phyloP scores from a whole-genome alignment of 1,140 invertebrate species.

The Eumaeus atala region DNA sequence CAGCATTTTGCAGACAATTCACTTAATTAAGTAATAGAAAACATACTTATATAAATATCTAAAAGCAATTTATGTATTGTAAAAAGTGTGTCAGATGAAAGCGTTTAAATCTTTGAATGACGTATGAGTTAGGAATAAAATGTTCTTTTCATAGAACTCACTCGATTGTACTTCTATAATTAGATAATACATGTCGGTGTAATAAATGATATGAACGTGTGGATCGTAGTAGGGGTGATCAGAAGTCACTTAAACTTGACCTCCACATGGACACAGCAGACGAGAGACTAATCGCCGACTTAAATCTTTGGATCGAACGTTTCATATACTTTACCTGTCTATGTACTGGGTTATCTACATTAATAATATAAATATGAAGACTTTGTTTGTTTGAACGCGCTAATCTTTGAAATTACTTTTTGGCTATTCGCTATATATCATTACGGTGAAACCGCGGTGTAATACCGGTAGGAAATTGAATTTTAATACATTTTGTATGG shows the following conservation, averaged over 20 bases:
- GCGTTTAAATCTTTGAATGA: neutral
- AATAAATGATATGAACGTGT: slow-evolving; percentile 54
- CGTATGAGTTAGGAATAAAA: neutral
- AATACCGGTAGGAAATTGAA: no score
- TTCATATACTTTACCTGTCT: no score
- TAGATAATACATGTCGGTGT: slow-evolving; percentile 35
- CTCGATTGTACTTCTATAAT: neutral
- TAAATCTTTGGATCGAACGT: neutral
- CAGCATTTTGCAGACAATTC: neutral
- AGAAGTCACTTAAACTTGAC: slow-evolving; percentile 62
- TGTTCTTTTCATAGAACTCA: slow-evolving; percentile 1
- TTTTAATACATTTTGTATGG: no score
- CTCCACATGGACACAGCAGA: slow-evolving; percentile 24
- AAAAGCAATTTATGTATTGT: neutral
- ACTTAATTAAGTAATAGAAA: slow-evolving; percentile 1
- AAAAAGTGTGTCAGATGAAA: slow-evolving; percentile 4
- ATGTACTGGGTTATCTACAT: no score
- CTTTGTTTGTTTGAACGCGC: no score
- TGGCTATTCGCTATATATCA: no score
- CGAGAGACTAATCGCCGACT: neutral
- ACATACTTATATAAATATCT: slow-evolving; percentile 4
- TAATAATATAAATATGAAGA: no score
- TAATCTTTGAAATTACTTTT: no score
- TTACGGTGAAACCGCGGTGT: no score
- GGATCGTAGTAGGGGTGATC: slow-evolving; percentile 35